A percentile compares a stretch with the other conserved stretches of the same genome.
phyloP scores from a whole-genome alignment of 2,113 vertebrate genomes.

The Bombycilla garrulus region DNA sequence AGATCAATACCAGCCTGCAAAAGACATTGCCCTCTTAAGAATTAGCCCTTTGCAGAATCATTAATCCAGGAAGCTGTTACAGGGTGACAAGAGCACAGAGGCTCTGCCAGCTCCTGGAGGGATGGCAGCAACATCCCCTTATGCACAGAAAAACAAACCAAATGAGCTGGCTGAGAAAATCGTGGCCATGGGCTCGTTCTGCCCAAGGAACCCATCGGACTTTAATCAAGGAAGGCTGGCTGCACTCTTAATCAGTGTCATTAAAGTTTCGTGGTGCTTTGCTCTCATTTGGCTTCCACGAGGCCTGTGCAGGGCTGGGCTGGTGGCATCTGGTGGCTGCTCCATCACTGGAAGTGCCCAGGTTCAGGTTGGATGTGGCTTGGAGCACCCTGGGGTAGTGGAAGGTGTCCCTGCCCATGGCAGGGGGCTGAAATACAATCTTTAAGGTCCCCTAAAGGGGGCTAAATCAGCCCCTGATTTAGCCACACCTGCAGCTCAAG shows the following conservation, averaged over 20 bases:
- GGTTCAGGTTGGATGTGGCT: background rate
- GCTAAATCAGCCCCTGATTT: too few relatives aligned
- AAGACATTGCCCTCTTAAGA: slow-evolving; percentile 71
- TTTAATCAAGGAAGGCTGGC: background rate
- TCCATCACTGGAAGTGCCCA: background rate
- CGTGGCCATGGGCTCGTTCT: background rate
- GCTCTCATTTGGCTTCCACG: background rate
- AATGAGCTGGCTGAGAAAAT: background rate
- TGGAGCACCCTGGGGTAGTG: background rate
- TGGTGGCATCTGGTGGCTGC: background rate
- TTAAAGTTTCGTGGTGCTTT: background rate
- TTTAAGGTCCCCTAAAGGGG: background rate
- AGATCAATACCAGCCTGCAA: slow-evolving; percentile 71
- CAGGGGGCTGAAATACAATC: rapidly evolving
- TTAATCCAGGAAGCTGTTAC: slow-evolving; percentile 68
- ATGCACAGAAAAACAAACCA: slow-evolving; percentile 14
- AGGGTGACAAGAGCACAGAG: slow-evolving; percentile 53
- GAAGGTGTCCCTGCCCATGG: background rate
- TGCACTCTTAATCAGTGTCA: background rate
- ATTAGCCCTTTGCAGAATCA: slow-evolving; percentile 69
- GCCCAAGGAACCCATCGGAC: background rate
- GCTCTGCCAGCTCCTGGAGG: slow-evolving; percentile 43
- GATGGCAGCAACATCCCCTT: background rate
- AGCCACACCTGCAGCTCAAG: background rate
- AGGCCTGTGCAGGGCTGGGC: background rate